Evolutionary conservation across 2,797 vertebrate genomes (phyloP).

Genomic region (Anableps anableps): DNA sequence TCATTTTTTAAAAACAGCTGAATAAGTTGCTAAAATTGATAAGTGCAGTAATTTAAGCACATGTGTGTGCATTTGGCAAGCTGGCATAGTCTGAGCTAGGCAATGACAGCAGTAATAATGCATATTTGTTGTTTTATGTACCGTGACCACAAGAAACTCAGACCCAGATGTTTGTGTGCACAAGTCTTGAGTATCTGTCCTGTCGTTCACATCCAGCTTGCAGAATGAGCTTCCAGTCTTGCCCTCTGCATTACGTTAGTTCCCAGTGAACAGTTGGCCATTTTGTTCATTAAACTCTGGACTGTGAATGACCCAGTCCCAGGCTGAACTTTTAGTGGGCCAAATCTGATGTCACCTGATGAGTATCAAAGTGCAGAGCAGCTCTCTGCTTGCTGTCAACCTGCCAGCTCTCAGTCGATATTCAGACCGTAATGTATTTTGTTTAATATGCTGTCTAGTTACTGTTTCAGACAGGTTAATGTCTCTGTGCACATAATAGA

Average conservation of each 20-base stretch:
- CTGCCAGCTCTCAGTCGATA: conserved; percentile 25
- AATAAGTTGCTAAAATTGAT: background rate
- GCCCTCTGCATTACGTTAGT: conserved; percentile 56
- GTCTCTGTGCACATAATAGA: conserved; percentile 9
- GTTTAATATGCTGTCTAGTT: conserved; percentile 16
- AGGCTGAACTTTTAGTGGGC: conserved; percentile 41
- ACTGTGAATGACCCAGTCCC: conserved; percentile 22
- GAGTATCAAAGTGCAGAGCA: conserved; percentile 53
- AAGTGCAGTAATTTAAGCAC: background rate
- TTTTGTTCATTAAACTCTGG: conserved; percentile 60
- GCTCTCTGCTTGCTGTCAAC: conserved; percentile 35
- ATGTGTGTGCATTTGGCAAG: background rate
- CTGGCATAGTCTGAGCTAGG: background rate
- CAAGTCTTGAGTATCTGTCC: conserved; percentile 28
- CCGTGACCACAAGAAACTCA: background rate
- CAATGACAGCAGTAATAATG: background rate
- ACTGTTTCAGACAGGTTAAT: background rate
- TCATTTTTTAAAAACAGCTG: conserved; percentile 48
- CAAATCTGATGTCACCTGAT: conserved; percentile 56
- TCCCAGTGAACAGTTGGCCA: conserved; percentile 13
- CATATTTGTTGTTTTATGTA: conserved; percentile 7
- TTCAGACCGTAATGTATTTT: conserved; percentile 27
- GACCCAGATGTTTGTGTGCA: background rate
- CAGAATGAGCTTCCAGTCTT: conserved; percentile 27
- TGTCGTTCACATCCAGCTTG: conserved; percentile 13